Base-by-base conservation (phyloP, 2,888 invertebrate species). In the Disparrhopalites patrizii region DNA sequence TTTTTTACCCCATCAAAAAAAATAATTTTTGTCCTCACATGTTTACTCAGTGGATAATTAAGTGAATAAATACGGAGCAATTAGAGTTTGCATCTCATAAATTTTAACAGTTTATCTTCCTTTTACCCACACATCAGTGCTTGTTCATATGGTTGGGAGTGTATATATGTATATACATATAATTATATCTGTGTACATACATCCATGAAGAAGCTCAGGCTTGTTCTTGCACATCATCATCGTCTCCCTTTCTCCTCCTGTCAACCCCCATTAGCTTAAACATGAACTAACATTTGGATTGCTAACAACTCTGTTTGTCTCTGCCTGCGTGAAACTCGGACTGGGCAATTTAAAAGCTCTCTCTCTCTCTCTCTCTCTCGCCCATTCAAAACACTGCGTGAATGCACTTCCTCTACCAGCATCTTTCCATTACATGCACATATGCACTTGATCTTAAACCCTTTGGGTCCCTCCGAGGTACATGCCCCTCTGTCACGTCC, bases 81-180 rank as follows among this genome's bases (percentile, higher is more conserved):
- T 61, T 61, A 61, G 50, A 61, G 13, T 31, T 61, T 50, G 50
- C 60, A 61, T 61, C 60, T 61, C 60, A 61, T 61, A 51, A 61
- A 61, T 57, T 25, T 56, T 23, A n/a, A n/a, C 18, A 23, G 47
- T 52, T 52, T 51, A 25, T 20, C 51, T n/a, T n/a, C 51, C 51
- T 15, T 51, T n/a, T 27, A 1, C 27, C 2, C 51, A 20, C 15
- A 51, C 23, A 15, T 13, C 23, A n/a, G n/a, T n/a, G n/a, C n/a
- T n/a, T n/a, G n/a, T n/a, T n/a, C n/a, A n/a, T n/a, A n/a, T n/a
- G n/a, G n/a, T n/a, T n/a, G n/a, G n/a, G n/a, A n/a, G n/a, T n/a
- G n/a, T n/a, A n/a, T n/a, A n/a, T n/a, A n/a, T n/a, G n/a, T n/a
- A n/a, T n/a, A n/a, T n/a, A n/a, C n/a, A n/a, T n/a, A n/a, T n/a